Evolutionary conservation across 1,140 invertebrate genomes (phyloP).

Genomic region (Epicauta chinensis): DNA sequence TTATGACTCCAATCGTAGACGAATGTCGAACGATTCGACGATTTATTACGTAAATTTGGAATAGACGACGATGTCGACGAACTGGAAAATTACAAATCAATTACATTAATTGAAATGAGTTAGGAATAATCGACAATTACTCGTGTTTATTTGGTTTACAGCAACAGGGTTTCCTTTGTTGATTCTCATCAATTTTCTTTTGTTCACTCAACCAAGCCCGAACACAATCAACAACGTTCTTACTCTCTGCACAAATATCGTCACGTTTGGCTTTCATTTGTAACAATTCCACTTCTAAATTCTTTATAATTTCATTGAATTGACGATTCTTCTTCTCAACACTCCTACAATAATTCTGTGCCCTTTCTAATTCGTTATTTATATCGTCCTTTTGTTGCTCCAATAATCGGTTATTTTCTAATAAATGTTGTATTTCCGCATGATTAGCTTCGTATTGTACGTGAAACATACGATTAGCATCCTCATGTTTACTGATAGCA

Average conservation of each 20-base stretch:
- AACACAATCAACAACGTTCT: constrained; percentile 11
- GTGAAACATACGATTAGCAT: neutral
- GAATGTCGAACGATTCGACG: neutral
- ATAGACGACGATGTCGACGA: neutral
- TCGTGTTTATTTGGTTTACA: neutral
- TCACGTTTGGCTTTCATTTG: constrained; percentile 14
- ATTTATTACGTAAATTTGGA: neutral
- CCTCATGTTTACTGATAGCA: neutral
- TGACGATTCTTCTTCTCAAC: neutral
- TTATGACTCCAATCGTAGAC: neutral
- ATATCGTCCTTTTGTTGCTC: neutral
- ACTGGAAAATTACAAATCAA: neutral
- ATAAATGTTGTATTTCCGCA: neutral
- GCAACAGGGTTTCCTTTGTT: neutral
- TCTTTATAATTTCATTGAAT: constrained; percentile 2
- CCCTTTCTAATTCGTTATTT: neutral
- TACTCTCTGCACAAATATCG: constrained; percentile 15
- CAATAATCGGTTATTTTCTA: neutral
- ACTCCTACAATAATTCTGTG: neutral
- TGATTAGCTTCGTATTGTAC: too few species aligned
- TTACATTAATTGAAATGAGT: neutral
- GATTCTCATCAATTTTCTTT: constrained; percentile 4
- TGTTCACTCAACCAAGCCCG: constrained; percentile 19
- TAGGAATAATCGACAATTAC: neutral
- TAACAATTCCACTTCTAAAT: constrained; percentile 19